phyloP scores from a whole-genome alignment of 2,888 invertebrate genomes.

The Ceriagrion tenellum region DNA sequence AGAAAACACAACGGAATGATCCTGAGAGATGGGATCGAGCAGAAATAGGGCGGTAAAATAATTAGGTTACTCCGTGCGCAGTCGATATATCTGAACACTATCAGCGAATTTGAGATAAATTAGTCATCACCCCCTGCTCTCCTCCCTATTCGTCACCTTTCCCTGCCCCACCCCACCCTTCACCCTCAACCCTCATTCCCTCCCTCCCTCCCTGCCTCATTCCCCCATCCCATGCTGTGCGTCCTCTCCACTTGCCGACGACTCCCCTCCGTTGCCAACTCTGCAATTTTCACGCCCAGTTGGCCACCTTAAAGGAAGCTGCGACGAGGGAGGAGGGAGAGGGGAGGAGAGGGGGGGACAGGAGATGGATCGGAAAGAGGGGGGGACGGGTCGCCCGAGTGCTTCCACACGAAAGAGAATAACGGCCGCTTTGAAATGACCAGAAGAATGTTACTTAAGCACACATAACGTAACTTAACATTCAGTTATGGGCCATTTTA shows the following conservation, averaged over 20 bases:
- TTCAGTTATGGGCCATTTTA: too few relatives aligned
- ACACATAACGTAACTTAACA: too few relatives aligned
- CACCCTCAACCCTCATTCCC: neutral
- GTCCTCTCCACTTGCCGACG: neutral
- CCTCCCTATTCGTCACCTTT: too few relatives aligned
- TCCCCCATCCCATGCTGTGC: neutral
- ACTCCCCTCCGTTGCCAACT: constrained; percentile 38
- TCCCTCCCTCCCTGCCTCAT: neutral
- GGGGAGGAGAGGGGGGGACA: neutral
- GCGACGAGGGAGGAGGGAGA: neutral
- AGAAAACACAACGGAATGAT: too few relatives aligned
- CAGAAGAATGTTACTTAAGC: too few relatives aligned
- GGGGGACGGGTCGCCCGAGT: too few relatives aligned
- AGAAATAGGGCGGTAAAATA: neutral
- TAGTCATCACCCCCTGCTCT: neutral
- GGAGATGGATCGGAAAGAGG: too few relatives aligned
- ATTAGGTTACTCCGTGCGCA: neutral
- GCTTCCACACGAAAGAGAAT: too few relatives aligned
- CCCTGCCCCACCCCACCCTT: neutral
- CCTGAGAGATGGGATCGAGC: too few relatives aligned
- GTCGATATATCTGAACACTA: neutral
- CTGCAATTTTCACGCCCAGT: constrained; percentile 69
- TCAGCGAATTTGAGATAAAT: neutral
- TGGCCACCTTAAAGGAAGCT: constrained; percentile 49
- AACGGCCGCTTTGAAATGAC: too few relatives aligned